phyloP scores from a whole-genome alignment of 2,797 vertebrate genomes.

The Acanthopagrus latus region DNA sequence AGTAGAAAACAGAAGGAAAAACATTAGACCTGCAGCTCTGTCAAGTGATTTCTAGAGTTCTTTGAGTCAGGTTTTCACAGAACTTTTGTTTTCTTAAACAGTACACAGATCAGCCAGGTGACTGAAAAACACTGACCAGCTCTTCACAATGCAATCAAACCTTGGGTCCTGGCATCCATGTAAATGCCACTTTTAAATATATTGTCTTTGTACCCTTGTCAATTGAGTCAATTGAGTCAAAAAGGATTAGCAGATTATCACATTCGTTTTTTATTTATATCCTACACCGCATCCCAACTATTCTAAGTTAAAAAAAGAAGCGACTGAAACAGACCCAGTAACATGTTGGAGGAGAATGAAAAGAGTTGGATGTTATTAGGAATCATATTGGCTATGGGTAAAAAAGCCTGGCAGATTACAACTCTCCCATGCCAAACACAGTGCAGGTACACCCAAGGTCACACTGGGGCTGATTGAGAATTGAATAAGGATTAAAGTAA shows the following conservation, averaged over 20 bases:
- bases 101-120: background rate
- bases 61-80: background rate
- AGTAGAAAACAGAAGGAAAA: background rate
- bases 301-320: background rate
- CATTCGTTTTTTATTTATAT: background rate
- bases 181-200: no score
- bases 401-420: slow-evolving; percentile 40
- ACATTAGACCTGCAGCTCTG: background rate
- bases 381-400: slow-evolving; percentile 37
- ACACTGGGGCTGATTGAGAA: slow-evolving; percentile 17
- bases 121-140: no score
- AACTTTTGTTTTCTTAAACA: background rate
- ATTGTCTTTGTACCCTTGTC: no score
- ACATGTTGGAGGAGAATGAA: slow-evolving; percentile 48
- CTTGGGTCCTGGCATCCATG: no score
- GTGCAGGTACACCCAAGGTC: slow-evolving; percentile 21
- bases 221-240: no score
- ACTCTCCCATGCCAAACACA: slow-evolving; percentile 17
- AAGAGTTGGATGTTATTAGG: slow-evolving; percentile 58
- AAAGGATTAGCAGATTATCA: no score
- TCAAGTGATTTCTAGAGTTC: background rate
- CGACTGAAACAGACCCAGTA: slow-evolving; percentile 46
- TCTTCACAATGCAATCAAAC: no score
- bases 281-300: background rate
- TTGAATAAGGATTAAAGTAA: slow-evolving; percentile 45